A percentile compares a stretch with the other conserved stretches of the same genome.
phyloP scores from a whole-genome alignment of 35 echinoderm and acorn worm genomes.

The Apostichopus californicus region DNA sequence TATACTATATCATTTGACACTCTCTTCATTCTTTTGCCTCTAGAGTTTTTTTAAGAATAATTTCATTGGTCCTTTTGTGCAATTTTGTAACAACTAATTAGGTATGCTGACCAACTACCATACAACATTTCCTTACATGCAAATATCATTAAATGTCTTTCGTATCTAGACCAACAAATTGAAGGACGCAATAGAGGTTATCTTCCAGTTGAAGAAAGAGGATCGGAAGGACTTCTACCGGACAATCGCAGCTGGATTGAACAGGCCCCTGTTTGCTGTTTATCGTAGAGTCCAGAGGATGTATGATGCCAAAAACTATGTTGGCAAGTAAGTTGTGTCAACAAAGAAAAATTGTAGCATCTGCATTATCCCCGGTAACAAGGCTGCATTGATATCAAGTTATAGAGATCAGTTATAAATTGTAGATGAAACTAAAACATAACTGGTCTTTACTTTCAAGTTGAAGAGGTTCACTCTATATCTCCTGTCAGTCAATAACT shows the following conservation, averaged over 20 bases:
- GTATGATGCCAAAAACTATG: slow-evolving; percentile 95
- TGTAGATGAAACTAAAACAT: not conserved
- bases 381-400: too few species aligned
- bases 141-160: too few species aligned
- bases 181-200: slow-evolving; percentile 70
- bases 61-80: too few species aligned
- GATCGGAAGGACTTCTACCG: slow-evolving; percentile 96
- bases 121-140: too few species aligned
- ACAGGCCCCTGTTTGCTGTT: slow-evolving; percentile 93
- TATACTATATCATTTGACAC: too few species aligned
- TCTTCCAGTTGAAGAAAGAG: slow-evolving; percentile 91
- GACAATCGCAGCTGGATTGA: slow-evolving; percentile 78
- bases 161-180: slow-evolving; percentile 18
- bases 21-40: too few species aligned
- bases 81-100: not conserved
- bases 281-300: slow-evolving; percentile 88
- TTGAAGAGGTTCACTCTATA: too few species aligned
- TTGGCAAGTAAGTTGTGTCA: slow-evolving; percentile 81
- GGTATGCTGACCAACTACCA: not conserved
- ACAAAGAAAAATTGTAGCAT: not conserved
- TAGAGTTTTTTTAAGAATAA: too few species aligned
- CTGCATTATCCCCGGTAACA: too few species aligned
- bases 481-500: too few species aligned
- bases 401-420: not conserved
- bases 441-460: too few species aligned